These are phyloP conservation scores for Exephanes ischioxanthus DNA, from an alignment of 2,888 invertebrate genomes.

Conservation along the genomic window DNA sequence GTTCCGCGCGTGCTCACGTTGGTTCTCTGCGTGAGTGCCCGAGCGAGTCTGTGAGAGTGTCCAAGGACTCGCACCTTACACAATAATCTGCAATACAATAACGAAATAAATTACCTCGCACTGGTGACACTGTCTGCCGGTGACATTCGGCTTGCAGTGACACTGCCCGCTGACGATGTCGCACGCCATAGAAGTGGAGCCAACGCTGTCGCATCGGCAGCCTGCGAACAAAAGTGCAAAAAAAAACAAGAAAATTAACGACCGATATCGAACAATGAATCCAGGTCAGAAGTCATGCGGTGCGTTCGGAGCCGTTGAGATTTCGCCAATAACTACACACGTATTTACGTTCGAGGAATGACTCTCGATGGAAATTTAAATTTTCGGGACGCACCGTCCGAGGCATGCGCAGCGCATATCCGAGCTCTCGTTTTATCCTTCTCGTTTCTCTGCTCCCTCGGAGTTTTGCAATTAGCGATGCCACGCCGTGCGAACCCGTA, in stretches of 20 bases:
- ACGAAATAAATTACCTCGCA: slow-evolving; percentile 88
- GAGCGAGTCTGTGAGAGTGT: too few relatives aligned
- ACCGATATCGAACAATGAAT: slow-evolving; percentile 44
- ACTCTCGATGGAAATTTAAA: slow-evolving; percentile 53
- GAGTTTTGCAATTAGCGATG: slow-evolving; percentile 77
- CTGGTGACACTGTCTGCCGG: slow-evolving; percentile 91
- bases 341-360: slow-evolving; percentile 4
- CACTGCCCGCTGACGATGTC: slow-evolving; percentile 93
- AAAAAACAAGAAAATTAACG: slow-evolving; percentile 21
- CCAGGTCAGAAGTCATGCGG: slow-evolving; percentile 40
- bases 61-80: too few relatives aligned
- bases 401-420: slow-evolving; percentile 3
- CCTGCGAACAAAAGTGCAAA: slow-evolving; percentile 87
- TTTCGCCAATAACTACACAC: slow-evolving; percentile 45
- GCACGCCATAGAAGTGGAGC: slow-evolving; percentile 90
- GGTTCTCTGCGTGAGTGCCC: too few relatives aligned
- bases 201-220: slow-evolving; percentile 92
- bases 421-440: slow-evolving; percentile 20
- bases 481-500: slow-evolving; percentile 71
- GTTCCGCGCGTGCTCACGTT: too few relatives aligned
- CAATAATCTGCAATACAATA: slow-evolving; percentile 7
- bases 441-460: slow-evolving; percentile 55
- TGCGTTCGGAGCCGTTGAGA: slow-evolving; percentile 38
- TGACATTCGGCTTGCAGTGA: slow-evolving; percentile 90
- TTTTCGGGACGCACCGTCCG: slow-evolving; percentile 61